Evolutionary conservation across 2,113 vertebrate species (phyloP).

Genomic region (Sorex araneus): DNA sequence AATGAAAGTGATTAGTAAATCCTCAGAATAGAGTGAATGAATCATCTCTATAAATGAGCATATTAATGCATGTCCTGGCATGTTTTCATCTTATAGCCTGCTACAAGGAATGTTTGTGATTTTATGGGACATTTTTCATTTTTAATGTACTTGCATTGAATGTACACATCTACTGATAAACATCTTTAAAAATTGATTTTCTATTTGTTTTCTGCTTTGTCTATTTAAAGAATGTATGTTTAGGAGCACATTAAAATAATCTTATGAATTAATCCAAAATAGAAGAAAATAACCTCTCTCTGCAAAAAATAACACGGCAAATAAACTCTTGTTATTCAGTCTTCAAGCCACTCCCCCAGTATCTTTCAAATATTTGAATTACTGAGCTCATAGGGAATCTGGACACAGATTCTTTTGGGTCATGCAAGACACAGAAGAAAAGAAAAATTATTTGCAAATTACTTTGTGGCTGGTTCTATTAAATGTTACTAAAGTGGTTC

Average conservation of each 20-base stretch:
- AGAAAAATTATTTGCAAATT: constrained; percentile 27
- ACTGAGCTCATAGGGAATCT: constrained; percentile 28
- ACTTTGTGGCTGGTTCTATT: background rate
- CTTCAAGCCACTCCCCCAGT: background rate
- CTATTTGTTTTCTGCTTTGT: background rate
- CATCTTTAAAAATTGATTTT: constrained; percentile 26
- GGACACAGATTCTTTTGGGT: no score
- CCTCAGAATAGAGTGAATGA: constrained; percentile 36
- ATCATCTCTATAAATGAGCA: constrained; percentile 36
- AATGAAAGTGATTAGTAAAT: background rate
- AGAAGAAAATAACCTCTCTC: background rate
- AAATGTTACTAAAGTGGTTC: background rate
- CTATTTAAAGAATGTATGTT: background rate
- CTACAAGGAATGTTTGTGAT: background rate
- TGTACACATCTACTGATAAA: background rate
- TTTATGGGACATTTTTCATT: background rate
- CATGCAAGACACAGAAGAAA: constrained; percentile 35
- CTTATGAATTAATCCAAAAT: no score
- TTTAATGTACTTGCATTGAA: background rate
- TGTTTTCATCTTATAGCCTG: background rate
- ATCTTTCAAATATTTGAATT: background rate
- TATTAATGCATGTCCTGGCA: background rate
- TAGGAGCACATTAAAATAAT: background rate
- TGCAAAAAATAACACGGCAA: background rate
- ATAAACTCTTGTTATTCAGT: background rate